Conservation (phyloP, 2,888 invertebrate species). For the Leptopterna dolabrata region DNA sequence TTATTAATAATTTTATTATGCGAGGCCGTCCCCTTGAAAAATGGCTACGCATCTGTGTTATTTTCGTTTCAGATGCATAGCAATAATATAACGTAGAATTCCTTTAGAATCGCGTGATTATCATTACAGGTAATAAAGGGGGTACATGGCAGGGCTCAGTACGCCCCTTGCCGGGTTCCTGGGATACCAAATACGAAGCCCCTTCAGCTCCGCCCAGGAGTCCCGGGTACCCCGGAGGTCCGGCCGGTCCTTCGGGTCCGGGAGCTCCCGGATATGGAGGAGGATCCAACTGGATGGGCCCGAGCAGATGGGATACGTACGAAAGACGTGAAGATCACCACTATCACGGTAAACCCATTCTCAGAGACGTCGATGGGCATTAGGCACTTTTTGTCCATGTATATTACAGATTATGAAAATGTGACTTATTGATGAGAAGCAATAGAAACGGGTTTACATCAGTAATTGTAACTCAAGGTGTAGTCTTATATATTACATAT, state of each 20-base stretch:
- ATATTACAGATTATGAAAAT: too few relatives aligned
- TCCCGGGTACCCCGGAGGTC: not conserved
- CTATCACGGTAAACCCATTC: not conserved
- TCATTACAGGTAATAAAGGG: conserved; percentile 33
- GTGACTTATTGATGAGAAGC: too few relatives aligned
- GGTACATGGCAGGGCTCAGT: conserved; percentile 44
- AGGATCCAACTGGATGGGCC: conserved; percentile 49
- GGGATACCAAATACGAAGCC: conserved; percentile 50
- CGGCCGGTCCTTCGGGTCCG: not conserved
- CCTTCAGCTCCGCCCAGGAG: not conserved
- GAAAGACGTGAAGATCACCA: conserved; percentile 33
- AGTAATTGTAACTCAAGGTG: too few relatives aligned
- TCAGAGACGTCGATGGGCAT: too few relatives aligned
- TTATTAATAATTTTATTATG: not conserved
- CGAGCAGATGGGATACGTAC: conserved; percentile 47
- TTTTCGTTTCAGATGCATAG: too few relatives aligned
- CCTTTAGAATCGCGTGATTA: too few relatives aligned
- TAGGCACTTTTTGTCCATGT: not conserved
- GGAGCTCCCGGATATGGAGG: conserved; percentile 22
- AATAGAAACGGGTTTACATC: too few relatives aligned
- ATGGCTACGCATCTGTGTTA: too few relatives aligned
- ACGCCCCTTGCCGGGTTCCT: conserved; percentile 41
- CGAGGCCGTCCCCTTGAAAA: too few relatives aligned
- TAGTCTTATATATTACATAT: too few relatives aligned
- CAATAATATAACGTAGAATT: too few relatives aligned